phyloP scores from a whole-genome alignment of 2,113 vertebrate species.

The Sturnira hondurensis region DNA sequence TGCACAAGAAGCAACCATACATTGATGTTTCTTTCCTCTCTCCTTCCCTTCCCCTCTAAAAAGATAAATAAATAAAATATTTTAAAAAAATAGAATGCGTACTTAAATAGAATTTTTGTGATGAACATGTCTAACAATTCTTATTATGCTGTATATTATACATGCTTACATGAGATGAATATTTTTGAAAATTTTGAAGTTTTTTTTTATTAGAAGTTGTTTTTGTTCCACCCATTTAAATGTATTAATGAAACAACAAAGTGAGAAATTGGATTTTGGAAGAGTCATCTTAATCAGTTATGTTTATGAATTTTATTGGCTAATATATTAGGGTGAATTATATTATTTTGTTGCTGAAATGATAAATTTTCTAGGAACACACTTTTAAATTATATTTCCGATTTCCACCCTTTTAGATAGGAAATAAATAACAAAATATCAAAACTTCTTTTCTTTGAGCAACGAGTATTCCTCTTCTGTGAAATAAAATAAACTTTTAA shows the following conservation, averaged over 20 bases:
- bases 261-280: not conserved
- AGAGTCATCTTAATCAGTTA: not conserved
- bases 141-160: not conserved
- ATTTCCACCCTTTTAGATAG: not conserved
- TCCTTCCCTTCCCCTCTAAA: no score
- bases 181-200: slow-evolving; percentile 25
- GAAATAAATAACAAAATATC: not conserved
- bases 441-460: not conserved
- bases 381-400: not conserved
- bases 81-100: no score
- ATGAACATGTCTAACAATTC: not conserved
- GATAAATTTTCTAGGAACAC: not conserved
- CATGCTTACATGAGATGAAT: not conserved
- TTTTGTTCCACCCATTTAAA: not conserved
- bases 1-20: no score
- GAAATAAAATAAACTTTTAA: not conserved
- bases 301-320: not conserved
- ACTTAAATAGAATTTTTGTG: not conserved
- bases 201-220: slow-evolving; percentile 22
- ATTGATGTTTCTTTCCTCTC: no score
- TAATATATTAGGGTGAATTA: not conserved
- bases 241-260: slow-evolving; percentile 5
- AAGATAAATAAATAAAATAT: no score
- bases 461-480: not conserved
- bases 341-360: not conserved